Base-by-base conservation (phyloP, 1,140 invertebrate species). In the Papilio dardanus region DNA sequence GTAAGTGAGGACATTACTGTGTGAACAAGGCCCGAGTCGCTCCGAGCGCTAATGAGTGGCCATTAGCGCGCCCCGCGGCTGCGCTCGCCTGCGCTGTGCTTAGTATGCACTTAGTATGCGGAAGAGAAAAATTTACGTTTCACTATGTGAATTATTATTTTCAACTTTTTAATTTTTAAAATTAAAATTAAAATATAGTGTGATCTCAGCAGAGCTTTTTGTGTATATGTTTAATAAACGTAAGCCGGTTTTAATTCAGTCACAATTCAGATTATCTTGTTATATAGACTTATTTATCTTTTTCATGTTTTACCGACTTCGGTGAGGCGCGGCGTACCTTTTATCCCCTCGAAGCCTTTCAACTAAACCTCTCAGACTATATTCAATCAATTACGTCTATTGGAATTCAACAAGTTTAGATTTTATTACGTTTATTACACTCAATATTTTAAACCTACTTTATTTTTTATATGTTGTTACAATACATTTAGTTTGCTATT, bases 331-430 rank as follows among this genome's bases (percentile, higher is more conserved):
- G 16, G 46, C 46, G 24, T 1, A 14, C 21, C 24, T 62, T 62
- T 62, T 24, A 62, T 62, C 54, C 54, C 24, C 21, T 62, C 54
- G 21, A 8, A 62, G 24, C 5, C 54, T 62, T 62, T 62, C 54
- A 62, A 28, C 24, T 28, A 24, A 24, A 28, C 12, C 21, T 21
- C 21, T 14, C 50, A 4, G 54, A 14, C 3, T 28, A 24, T 62
- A 28, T 58, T 62, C 54, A 62, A 62, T 62, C 54, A 62, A 62
- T 62, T 62, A 28, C 21, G 21, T 62, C 54, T 62, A 62, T 62
- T 62, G 24, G 12, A 28, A 62, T 12, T 62, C 54, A 62, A 62
- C 54, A 62, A 62, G 54, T 62, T 62, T 30, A 62, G 12, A 3
- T 62, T 62, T 3, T 28, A 30, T 14, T 0, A 10, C 30, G 24